These are phyloP conservation scores for Acrocyrtus sp. DNA, from an alignment of 2,888 invertebrate species.

Conservation along the genomic window DNA sequence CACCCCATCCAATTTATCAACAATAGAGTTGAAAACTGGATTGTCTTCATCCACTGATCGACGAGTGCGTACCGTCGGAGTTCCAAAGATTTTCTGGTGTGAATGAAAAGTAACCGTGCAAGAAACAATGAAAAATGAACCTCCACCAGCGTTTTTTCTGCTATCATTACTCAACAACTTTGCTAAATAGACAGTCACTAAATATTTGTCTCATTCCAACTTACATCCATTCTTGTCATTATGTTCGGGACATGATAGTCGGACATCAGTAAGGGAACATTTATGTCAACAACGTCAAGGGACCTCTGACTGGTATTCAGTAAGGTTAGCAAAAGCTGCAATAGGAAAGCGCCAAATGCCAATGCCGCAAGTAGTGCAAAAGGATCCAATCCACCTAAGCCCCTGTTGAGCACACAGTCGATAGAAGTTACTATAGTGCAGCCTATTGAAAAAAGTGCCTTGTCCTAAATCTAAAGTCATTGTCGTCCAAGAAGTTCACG, in stretches of 20 bases:
- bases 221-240: slow-evolving; percentile 63
- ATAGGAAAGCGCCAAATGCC: slow-evolving; percentile 63
- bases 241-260: slow-evolving; percentile 63
- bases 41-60: slow-evolving; percentile 50
- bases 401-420: slow-evolving; percentile 54
- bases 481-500: no score
- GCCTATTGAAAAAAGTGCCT: no score
- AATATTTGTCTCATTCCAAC: no score
- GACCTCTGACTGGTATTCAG: slow-evolving; percentile 62
- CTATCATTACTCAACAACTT: no score
- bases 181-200: no score
- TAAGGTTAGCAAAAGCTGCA: slow-evolving; percentile 61
- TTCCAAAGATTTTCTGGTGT: slow-evolving; percentile 63
- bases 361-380: slow-evolving; percentile 62
- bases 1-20: slow-evolving; percentile 61
- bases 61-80: slow-evolving; percentile 59
- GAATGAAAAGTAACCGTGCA: no score
- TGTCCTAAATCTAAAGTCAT: no score
- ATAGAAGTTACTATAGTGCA: no score
- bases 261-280: slow-evolving; percentile 61
- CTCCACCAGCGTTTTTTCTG: no score
- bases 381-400: slow-evolving; percentile 61
- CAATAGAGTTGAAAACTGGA: slow-evolving; percentile 56
- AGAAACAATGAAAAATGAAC: no score
- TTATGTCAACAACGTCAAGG: slow-evolving; percentile 62